A percentile compares a stretch with the other conserved stretches of the same genome.
Evolutionary conservation across 2,113 vertebrate species (phyloP).

Genomic region (Mastomys natalensis): DNA sequence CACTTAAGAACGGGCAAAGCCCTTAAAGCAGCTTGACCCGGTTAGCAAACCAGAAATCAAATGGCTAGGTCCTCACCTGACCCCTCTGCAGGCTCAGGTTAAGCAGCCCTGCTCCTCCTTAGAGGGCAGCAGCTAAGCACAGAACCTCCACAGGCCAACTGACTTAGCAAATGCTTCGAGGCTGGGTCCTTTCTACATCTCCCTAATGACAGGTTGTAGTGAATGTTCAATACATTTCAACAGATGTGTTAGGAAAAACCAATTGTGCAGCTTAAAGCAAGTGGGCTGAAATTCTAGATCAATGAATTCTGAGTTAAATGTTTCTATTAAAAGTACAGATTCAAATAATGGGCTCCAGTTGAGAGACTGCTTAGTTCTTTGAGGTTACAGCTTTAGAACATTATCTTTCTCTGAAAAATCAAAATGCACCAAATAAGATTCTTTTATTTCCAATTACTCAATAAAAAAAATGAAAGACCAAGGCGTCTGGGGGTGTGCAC

Average conservation of each 20-base stretch:
- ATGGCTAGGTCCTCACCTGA: neutral
- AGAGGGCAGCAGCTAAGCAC: neutral
- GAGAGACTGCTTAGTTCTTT: slow-evolving; percentile 38
- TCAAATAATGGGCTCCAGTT: slow-evolving; percentile 47
- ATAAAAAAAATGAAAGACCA: slow-evolving; percentile 1
- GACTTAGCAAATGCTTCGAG: neutral
- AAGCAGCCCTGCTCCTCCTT: neutral
- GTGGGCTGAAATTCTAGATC: slow-evolving; percentile 52
- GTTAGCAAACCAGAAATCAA: neutral
- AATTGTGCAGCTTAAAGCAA: slow-evolving; percentile 49
- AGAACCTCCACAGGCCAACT: neutral
- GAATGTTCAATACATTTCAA: slow-evolving; percentile 58
- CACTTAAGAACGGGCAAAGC: neutral
- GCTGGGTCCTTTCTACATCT: neutral
- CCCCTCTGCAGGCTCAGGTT: neutral
- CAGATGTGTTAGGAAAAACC: slow-evolving; percentile 42
- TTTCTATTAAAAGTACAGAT: slow-evolving; percentile 47
- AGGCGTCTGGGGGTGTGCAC: neutral
- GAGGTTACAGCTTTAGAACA: slow-evolving; percentile 26
- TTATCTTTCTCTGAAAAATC: slow-evolving; percentile 53
- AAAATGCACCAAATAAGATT: slow-evolving; percentile 27
- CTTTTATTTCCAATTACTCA: slow-evolving; percentile 51
- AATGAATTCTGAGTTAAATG: slow-evolving; percentile 7
- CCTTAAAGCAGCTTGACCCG: neutral
- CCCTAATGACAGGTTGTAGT: slow-evolving; percentile 52